Evolutionary conservation across 1,140 invertebrate species (phyloP), one percentile per base, ranked within the genome.

Genomic region (Caenorhabditis remanei): DNA sequence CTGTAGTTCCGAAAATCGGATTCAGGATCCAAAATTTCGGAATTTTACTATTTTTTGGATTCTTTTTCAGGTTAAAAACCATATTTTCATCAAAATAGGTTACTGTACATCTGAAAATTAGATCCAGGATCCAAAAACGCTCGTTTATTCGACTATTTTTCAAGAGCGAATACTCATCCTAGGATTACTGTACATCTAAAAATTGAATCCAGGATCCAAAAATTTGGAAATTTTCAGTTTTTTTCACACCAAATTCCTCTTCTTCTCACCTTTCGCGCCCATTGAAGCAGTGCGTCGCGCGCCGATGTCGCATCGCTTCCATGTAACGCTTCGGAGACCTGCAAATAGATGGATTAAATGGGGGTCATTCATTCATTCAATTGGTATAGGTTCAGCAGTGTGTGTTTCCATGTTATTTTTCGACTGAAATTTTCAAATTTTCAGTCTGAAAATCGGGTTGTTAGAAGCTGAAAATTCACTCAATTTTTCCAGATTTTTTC

Each of bases 271-370:
- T 96, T 95, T 92, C 96, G 95, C 11, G 97, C 97, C 98, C 98
- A 99, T 94, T 96, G 94, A 85, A 99, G 94, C 63, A 99, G 94
- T 53, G 97, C 97, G 92, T 99, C 98, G 90, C 96, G 96, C 71
- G 97, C 97, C 19, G 97, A 96, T 89, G 98, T 95, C 93, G 96
- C 96, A 83, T 97, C 95, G 83, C 92, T 90, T 67, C 92, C 91
- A 87, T 97, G 96, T 88, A 98, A 96, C 91, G 98, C 98, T 93
- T 99, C 97, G 63, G 97, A 99, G 93, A 99, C 98, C 97, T 99
- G 94, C 2, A 95, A 95, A 86, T 90, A 90, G 41, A 50, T 32
- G 9, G 4, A 53, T 53, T 53, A 53, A 58, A 19, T 3, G 19
- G 14, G n/a, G 56, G 9, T 11, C 13, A 14, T 53, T 11, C 5